Base-by-base conservation (phyloP, 2,888 invertebrate species). In the Tetragnatha montana region DNA sequence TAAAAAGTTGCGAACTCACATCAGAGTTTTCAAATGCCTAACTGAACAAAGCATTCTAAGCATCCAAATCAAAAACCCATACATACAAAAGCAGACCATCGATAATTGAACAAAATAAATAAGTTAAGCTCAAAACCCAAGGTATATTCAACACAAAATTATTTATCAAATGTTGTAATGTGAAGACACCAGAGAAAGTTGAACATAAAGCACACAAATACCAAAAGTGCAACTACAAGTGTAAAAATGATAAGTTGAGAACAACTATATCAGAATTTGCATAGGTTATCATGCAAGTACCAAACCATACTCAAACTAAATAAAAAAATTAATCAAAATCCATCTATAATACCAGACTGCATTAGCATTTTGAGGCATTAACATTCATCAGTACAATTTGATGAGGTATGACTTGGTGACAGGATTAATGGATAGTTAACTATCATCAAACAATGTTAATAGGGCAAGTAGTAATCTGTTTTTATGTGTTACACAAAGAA, bases 401-500 rank as follows among this genome's bases (percentile, higher is more conserved):
- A 50, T 49, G 49, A 76, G 50, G 47, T 17, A 75, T 17, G 49
- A 49, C 6, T 50, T 49, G 49, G 21, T 6, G 19, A 49, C 17
- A 7, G 50, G 50, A 75, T 75, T 75, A 8, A n/a, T 35, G 50
- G 19, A 35, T 21, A 73, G 22, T 22, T 50, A n/a, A 6, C 8
- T 19, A 76, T 50, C 49, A 76, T 10, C 47, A 50, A 21, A 76
- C 14, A 19, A 68, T 49, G n/a, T 50, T 50, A 49, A 50, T 76
- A 76, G 76, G n/a, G 47, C 0, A 51, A 17, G 21, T 19, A 78
- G 51, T 21, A 60, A 19, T 19, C 60, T 78, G 60, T 60, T 78
- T 60, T 51, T 19, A 60, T 8, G 60, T 60, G 60, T 60, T 60
- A 60, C n/a, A 71, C 14, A 80, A 80, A 80, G 21, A 74, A 74